Evolutionary conservation across 2,113 vertebrate species (phyloP).

Genomic region (Nibea albiflora): DNA sequence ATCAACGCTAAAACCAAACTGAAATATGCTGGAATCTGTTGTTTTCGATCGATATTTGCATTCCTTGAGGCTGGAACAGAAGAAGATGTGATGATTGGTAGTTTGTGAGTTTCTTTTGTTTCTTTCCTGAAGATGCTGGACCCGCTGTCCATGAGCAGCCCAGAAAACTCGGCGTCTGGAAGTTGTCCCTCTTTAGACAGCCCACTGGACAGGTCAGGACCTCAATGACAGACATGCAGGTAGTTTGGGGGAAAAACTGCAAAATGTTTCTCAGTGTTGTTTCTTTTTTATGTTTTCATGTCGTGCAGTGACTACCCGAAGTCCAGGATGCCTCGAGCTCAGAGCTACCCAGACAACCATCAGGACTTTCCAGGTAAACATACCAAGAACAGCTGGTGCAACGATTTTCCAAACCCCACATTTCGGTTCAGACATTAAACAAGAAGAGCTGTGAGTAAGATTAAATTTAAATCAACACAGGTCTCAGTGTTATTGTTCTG

Average conservation of each 20-base stretch:
- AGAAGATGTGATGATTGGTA: neutral
- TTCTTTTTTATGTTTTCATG: neutral
- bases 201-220: slow-evolving; percentile 93
- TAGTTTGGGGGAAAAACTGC: no score
- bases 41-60: neutral
- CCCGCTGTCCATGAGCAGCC: slow-evolving; percentile 97
- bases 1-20: neutral
- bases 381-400: no score
- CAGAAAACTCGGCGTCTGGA: slow-evolving; percentile 98
- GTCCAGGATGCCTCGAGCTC: slow-evolving; percentile 96
- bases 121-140: slow-evolving; percentile 92
- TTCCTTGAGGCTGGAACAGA: neutral
- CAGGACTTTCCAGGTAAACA: slow-evolving; percentile 94
- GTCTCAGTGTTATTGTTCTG: no score
- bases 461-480: no score
- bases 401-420: no score
- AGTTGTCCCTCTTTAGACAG: slow-evolving; percentile 99
- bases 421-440: no score
- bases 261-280: neutral
- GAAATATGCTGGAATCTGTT: neutral
- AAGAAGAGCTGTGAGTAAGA: no score
- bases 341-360: slow-evolving; percentile 99
- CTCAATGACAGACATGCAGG: no score
- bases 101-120: neutral
- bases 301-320: slow-evolving; percentile 93